Evolutionary conservation across 2,888 invertebrate species (phyloP), one percentile per base, ranked within the genome.

Genomic region (Netelia melanura): DNA sequence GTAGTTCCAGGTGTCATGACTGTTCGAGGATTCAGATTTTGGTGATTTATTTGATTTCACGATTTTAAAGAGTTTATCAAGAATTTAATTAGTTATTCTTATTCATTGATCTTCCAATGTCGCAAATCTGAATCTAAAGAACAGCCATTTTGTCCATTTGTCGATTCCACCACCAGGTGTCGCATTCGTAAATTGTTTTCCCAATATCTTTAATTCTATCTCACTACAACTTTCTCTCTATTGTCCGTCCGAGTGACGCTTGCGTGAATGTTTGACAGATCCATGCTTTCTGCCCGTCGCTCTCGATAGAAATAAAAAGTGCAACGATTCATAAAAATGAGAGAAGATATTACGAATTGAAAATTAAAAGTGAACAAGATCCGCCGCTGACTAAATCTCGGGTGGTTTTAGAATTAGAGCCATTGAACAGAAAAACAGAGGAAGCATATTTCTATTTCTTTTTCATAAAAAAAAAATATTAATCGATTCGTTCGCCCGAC

Each of bases 171-270:
- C 71, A 30, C 30, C 43, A 48, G 48, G 14, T 48, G 56, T 52
- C 52, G 25, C 38, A 14, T 56, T 78, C 38, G 8, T 8, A 44
- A 65, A 67, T 23, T 23, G 11, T 81, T 64, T 72, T 43, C 44
- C 65, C 23, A 44, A 48, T 44, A 38, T 83, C 81, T 85, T 71
- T 82, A 67, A 87, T 81, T 87, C 77, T 86, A 70, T 89, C 86
- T 90, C 87, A 75, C 58, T 68, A 75, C 38, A 72, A 64, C 65
- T 85, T 74, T 56, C 76, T 72, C 76, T 67, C 78, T 82, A 84
- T 90, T 92, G 92, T 92, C 92, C 91, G 92, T 92, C 91, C 92
- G 91, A 92, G 90, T 91, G 91, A 88, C 92, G 92, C 92, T 93
- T 92, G 90, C 90, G 91, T 92, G 91, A 91, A 91, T 92, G 87